Evolutionary conservation across 2,888 invertebrate species (phyloP).

Genomic region (Lepidocyrtinus sp.): DNA sequence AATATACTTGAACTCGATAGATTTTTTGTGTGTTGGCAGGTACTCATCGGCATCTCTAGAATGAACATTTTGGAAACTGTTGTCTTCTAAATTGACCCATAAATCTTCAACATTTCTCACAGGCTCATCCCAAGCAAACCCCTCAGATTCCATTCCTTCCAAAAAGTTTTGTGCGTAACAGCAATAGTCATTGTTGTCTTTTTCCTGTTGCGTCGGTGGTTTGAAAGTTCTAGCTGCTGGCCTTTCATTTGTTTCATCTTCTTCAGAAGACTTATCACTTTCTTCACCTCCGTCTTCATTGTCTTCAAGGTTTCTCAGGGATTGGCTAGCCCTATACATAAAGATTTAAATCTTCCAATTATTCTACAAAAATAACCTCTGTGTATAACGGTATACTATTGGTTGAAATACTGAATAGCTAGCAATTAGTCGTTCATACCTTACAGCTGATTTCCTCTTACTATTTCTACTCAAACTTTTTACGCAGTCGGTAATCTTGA

Average conservation of each 20-base stretch:
- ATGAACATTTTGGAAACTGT: neutral
- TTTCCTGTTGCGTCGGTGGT: neutral
- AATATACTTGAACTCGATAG: constrained; percentile 41
- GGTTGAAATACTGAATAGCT: no score
- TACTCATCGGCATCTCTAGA: constrained; percentile 1
- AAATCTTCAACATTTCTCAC: constrained; percentile 36
- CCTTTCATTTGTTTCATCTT: neutral
- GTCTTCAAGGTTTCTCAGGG: neutral
- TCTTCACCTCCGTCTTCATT: neutral
- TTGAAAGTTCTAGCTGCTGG: neutral
- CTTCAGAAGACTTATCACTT: constrained; percentile 5
- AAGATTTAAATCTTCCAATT: no score
- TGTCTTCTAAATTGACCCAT: constrained; percentile 20
- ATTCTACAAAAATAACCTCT: no score
- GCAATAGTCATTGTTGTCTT: constrained; percentile 24
- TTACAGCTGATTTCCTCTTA: neutral
- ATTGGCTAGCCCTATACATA: constrained; percentile 24
- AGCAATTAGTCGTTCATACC: no score
- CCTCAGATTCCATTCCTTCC: constrained; percentile 26
- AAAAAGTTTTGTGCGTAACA: constrained; percentile 40
- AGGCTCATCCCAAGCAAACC: constrained; percentile 56
- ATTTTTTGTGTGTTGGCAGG: constrained; percentile 36
- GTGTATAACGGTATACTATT: no score
- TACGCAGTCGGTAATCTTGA: no score
- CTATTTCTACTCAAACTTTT: neutral